These are phyloP conservation scores for Anabacerthia variegaticeps DNA, from an alignment of 2,797 vertebrate genomes.

Conservation along the genomic window DNA sequence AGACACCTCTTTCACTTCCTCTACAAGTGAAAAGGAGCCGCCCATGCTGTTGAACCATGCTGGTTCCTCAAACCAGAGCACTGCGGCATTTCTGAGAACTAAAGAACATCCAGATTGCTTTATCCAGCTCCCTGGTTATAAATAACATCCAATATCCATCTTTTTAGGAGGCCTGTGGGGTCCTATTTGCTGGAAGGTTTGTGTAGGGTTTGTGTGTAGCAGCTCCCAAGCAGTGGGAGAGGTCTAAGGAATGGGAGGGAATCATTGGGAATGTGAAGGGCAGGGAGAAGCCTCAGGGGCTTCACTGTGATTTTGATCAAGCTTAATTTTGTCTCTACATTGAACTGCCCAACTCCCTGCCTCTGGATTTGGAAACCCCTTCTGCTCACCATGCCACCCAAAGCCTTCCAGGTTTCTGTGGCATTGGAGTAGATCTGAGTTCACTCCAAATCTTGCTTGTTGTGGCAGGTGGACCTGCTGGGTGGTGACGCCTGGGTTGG, in stretches of 20 bases:
- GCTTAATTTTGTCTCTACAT: background rate
- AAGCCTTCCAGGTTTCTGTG: background rate
- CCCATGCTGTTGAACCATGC: background rate
- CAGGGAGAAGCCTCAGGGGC: background rate
- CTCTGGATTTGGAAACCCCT: background rate
- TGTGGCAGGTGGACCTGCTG: background rate
- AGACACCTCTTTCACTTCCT: background rate
- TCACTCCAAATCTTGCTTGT: background rate
- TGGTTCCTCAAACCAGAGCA: background rate
- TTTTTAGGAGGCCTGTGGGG: background rate
- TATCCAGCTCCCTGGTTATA: background rate
- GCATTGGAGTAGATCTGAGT: background rate
- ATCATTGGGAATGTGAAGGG: background rate
- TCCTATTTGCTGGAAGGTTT: background rate
- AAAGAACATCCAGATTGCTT: background rate
- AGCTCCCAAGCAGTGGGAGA: background rate
- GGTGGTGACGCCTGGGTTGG: background rate
- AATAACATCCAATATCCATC: background rate
- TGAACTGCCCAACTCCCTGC: background rate
- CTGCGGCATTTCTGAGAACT: background rate
- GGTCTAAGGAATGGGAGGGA: too few relatives aligned
- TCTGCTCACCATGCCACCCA: background rate
- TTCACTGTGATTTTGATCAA: background rate
- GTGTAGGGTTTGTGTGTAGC: rapidly evolving
- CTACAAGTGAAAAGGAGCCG: background rate